Base-by-base conservation (phyloP, 1,140 invertebrate species). In the Drosophila nigrodunni region DNA sequence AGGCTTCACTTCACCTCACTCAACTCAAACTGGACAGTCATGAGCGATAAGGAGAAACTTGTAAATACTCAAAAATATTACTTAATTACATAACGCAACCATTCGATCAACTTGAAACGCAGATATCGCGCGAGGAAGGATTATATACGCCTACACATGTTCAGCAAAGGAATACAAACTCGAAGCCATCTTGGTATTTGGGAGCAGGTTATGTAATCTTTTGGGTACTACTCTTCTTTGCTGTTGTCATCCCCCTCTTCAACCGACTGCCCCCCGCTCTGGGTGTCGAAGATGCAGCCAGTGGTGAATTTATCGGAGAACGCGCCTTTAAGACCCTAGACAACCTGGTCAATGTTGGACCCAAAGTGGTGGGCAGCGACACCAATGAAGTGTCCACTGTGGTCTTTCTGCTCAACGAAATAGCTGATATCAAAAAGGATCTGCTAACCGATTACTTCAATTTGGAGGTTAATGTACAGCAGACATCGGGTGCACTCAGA, bases 401-500 rank as follows among this genome's bases (percentile, higher is more conserved):
- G 30, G 89, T 94, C 49, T 71, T 77, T 4, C 90, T 94, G 59
- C 75, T 95, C 13, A 82, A 93, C 60, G 69, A 87, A 52, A 15
- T 91, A 21, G 58, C 37, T 0, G 39, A 61, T 1, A 81, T 91
- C 5, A 25, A 62, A 11, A 13, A 44, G 37, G 47, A 62, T n/a
- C 57, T 89, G 13, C 54, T 54, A 0, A n/a, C 25, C 0, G 74
- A 91, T 25, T 50, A 58, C 7, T 91, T 75, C n/a, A 69, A 55
- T 1, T 25, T 91, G 46, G 89, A 91, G 9, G 43, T 90, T 0
- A 77, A 90, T 30, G 10, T 90, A 2, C 91, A 92, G 74, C 94
- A 93, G 79, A 94, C 95, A 7, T 95, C 94, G 71, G 97, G 97
- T 2, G 94, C 95, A 13, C 97, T 95, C 50, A 95, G 96, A 92